Base-by-base conservation (phyloP, 1,140 invertebrate species). In the Sitodiplosis mosellana region DNA sequence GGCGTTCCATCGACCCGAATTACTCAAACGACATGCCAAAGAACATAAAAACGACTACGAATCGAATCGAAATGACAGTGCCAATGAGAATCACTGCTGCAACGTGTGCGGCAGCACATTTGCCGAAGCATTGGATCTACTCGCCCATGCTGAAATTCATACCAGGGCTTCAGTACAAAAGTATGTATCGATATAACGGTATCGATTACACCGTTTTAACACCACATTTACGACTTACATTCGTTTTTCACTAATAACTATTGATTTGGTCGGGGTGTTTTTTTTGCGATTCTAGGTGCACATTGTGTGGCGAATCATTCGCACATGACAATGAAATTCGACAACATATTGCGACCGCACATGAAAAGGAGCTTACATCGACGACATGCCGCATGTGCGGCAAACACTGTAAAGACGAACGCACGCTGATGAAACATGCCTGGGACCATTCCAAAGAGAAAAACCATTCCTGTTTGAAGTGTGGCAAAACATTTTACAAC, bases 31-130 rank as follows among this genome's bases (percentile, higher is more conserved):
- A 12, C 83, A 86, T 57, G 71, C 69, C 48, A 76, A 62, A 12
- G 68, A 68, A 49, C 41, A 33, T 27, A 17, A 46, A 52, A 12
- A 59, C 34, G 56, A 62, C 33, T 55, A 38, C 47, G 49, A 53
- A 5, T 57, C 53, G 33, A 62, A 60, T 3, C 54, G 55, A n/a
- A 57, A 57, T 22, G 64, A 58, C 27, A 59, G 59, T 51, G 46
- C 49, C 34, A 60, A 54, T 46, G 55, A 57, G 37, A 12, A 4
- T 17, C 61, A 64, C 48, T 52, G 76, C 48, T 86, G 82, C 58
- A 80, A 77, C 56, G 78, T 80, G 33, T 84, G 82, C 59, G 81
- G 81, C 22, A 78, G 83, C 61, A 75, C 71, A 38, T 85, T 83
- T 59, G 70, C 73, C 18, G 80, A 81, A 58, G 78, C 78, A 20